Base-by-base conservation (phyloP, 2,113 vertebrate species). In the Cyanistes caeruleus region DNA sequence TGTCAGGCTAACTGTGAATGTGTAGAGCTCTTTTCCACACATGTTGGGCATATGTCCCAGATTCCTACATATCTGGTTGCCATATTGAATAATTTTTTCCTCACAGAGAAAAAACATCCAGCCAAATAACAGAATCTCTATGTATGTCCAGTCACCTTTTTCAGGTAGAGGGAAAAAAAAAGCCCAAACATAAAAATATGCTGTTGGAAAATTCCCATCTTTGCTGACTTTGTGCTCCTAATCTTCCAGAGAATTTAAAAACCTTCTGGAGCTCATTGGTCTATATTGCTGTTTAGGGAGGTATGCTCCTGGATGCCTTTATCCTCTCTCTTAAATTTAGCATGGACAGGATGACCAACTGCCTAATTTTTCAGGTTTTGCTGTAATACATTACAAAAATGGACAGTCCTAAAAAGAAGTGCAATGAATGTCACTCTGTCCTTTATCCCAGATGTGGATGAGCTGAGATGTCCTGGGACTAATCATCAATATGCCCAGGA, bases 161-260 rank as follows among this genome's bases (percentile, higher is more conserved):
- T 52, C 44, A 49, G 17, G 24, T 13, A 56, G 4, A 68, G 18
- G 3, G 1, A 74, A 53, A 41, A 51, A 27, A 35, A 28, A 69
- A 28, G 25, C 35, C 16, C 2, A 52, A 27, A 2, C 3, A 49
- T 28, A 48, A 83, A 12, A 6, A 17, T 0, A 0, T 24, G 8
- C 4, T 46, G 4, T 13, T 7, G 7, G 51, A 83, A 86, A 35
- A 27, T 15, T 84, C 5, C 2, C 1, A 35, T 41, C 18, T 21
- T 9, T 49, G 3, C 9, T 70, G 12, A 30, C 10, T 73, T 51
- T 2, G 1, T 53, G 6, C 2, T 89, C 9, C 2, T 89, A 6
- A 7, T 79, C 12, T 86, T 89, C 23, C 23, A 53, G 25, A 10
- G 11, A 53, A 20, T 7, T 7, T 56, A 37, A 86, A n/a, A 48